Evolutionary conservation across 2,113 vertebrate genomes (phyloP).

Genomic region (Dromaius novaehollandiae): DNA sequence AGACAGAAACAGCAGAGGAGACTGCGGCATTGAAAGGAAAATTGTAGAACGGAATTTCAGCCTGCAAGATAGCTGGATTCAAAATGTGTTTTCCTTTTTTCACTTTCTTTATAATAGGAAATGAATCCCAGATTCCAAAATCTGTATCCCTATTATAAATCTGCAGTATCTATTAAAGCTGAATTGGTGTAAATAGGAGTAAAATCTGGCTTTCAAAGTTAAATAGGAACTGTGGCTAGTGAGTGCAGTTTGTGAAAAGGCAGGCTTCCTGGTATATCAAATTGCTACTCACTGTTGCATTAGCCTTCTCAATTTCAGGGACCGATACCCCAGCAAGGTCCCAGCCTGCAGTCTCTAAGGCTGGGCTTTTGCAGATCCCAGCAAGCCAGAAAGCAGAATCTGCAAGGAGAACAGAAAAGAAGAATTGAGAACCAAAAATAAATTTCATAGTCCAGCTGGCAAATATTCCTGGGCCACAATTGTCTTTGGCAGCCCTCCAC

Average conservation of each 20-base stretch:
- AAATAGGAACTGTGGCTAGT: background rate
- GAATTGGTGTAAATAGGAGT: background rate
- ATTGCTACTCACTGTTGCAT: background rate
- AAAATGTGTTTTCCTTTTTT: background rate
- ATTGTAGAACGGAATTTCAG: background rate
- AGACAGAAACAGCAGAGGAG: background rate
- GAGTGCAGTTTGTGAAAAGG: background rate
- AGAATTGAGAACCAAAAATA: conserved; percentile 32
- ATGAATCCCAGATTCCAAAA: background rate
- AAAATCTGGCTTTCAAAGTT: background rate
- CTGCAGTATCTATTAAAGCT: background rate
- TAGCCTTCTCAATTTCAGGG: background rate
- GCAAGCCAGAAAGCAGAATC: background rate
- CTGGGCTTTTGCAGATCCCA: background rate
- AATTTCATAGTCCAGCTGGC: conserved; percentile 52
- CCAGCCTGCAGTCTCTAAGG: background rate
- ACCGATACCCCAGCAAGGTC: background rate
- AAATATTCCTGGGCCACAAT: conserved; percentile 43
- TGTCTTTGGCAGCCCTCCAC: conserved; percentile 66
- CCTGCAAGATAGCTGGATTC: background rate
- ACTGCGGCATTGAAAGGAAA: background rate
- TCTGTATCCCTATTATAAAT: background rate
- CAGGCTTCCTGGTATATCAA: background rate
- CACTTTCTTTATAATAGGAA: background rate
- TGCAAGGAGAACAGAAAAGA: conserved; percentile 6